Evolutionary conservation across 2,888 invertebrate genomes (phyloP).

Genomic region (Catocala fraxini): DNA sequence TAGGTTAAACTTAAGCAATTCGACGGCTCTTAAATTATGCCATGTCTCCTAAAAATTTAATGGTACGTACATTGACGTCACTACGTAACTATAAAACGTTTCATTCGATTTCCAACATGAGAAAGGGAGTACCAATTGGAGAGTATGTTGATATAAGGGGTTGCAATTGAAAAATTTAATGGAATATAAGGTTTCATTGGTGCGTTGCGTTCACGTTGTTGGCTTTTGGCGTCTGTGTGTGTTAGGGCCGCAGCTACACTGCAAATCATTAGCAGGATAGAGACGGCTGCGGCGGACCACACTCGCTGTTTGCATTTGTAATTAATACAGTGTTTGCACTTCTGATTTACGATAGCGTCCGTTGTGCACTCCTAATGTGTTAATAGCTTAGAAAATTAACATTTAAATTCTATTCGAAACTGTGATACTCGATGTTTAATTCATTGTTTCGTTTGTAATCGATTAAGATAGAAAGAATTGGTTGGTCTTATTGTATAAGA

Average conservation of each 20-base stretch:
- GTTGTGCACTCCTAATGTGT: slow-evolving; percentile 82
- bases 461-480: no score
- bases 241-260: slow-evolving; percentile 64
- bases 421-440: slow-evolving; percentile 8
- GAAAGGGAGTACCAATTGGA: slow-evolving; percentile 31
- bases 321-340: slow-evolving; percentile 87
- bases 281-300: slow-evolving; percentile 84
- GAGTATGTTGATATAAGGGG: slow-evolving; percentile 28
- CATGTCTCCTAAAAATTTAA: no score
- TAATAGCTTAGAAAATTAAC: slow-evolving; percentile 83
- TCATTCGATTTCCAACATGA: slow-evolving; percentile 40
- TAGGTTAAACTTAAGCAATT: no score
- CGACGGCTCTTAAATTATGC: no score
- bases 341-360: slow-evolving; percentile 85
- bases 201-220: slow-evolving; percentile 18
- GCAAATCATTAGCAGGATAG: slow-evolving; percentile 87
- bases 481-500: no score
- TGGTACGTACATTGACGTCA: no score
- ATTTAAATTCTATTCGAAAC: slow-evolving; percentile 35
- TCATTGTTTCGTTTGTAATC: background rate
- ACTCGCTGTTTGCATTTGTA: slow-evolving; percentile 87
- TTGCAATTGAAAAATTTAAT: slow-evolving; percentile 25
- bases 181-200: slow-evolving; percentile 18
- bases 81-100: no score
- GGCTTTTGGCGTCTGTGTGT: slow-evolving; percentile 38